Conservation (phyloP, 2,888 invertebrate species). For the Cosmorhoe ocellata region DNA sequence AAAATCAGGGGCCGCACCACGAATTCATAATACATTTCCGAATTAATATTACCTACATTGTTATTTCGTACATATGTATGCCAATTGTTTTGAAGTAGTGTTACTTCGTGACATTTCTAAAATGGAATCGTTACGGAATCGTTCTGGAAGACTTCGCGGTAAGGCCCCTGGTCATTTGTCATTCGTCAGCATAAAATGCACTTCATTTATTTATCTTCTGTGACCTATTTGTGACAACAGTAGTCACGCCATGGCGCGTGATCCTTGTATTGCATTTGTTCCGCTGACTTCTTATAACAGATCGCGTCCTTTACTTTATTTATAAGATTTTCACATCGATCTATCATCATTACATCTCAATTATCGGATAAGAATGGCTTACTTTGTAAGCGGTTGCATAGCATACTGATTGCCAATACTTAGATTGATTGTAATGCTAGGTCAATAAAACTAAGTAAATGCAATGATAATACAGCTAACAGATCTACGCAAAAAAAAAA, state of each 20-base stretch:
- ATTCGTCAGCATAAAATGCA: not conserved
- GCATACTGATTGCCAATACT: not conserved
- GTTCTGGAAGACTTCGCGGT: no score
- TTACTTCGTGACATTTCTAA: no score
- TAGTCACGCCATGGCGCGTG: conserved; percentile 18
- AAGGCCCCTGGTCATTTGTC: no score
- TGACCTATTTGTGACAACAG: conserved; percentile 5
- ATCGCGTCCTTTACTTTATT: conserved; percentile 32
- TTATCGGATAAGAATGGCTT: conserved; percentile 14
- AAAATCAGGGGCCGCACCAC: no score
- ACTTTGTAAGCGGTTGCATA: conserved; percentile 9
- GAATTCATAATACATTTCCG: no score
- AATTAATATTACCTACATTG: no score
- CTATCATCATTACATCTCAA: conserved; percentile 8
- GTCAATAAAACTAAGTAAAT: not conserved
- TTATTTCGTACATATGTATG: no score
- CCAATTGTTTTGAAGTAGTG: no score
- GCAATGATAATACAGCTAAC: no score
- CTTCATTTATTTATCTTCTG: not conserved
- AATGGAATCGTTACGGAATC: no score
- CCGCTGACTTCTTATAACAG: not conserved
- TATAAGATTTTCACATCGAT: conserved; percentile 36
- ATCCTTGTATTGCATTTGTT: not conserved
- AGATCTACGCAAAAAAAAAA: no score
- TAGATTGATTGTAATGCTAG: not conserved